Percentiles rank a stretch among this genome's conserved stretches.
phyloP scores from a whole-genome alignment of 2,113 vertebrate genomes.

The Strix aluco region DNA sequence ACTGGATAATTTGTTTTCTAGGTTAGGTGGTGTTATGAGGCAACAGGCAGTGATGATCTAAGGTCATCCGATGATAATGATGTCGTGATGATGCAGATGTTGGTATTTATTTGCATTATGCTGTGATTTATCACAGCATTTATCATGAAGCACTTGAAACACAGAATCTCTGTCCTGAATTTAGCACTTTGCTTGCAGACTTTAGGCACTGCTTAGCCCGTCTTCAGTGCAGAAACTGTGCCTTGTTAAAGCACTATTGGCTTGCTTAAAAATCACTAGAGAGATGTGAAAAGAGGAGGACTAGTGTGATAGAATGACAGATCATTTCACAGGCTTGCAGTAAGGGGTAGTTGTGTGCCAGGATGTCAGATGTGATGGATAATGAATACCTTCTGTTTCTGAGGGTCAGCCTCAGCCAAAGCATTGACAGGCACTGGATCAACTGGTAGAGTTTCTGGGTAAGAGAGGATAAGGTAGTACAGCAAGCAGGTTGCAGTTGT shows the following conservation, averaged over 20 bases:
- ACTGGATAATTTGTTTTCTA: neutral
- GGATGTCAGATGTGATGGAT: accelerated
- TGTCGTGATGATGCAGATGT: neutral
- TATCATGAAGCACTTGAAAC: neutral
- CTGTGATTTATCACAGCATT: neutral
- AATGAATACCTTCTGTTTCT: neutral
- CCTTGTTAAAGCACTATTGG: neutral
- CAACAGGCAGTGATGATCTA: neutral
- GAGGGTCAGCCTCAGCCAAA: neutral
- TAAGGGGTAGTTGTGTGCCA: neutral
- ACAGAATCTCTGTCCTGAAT: neutral
- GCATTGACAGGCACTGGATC: neutral
- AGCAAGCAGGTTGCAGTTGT: no score
- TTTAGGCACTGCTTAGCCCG: neutral
- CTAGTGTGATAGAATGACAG: neutral
- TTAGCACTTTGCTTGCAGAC: neutral
- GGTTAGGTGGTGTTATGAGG: neutral
- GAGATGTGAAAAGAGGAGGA: neutral
- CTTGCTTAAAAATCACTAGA: neutral
- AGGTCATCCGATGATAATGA: neutral
- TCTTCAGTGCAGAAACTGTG: neutral
- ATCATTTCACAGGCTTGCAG: neutral
- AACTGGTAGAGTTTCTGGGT: neutral
- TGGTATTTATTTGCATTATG: neutral
- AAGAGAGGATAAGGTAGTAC: accelerated